Evolutionary conservation across 2,113 vertebrate genomes (phyloP), one percentile per base, ranked within the genome.

Genomic region (Scolopax mira): DNA sequence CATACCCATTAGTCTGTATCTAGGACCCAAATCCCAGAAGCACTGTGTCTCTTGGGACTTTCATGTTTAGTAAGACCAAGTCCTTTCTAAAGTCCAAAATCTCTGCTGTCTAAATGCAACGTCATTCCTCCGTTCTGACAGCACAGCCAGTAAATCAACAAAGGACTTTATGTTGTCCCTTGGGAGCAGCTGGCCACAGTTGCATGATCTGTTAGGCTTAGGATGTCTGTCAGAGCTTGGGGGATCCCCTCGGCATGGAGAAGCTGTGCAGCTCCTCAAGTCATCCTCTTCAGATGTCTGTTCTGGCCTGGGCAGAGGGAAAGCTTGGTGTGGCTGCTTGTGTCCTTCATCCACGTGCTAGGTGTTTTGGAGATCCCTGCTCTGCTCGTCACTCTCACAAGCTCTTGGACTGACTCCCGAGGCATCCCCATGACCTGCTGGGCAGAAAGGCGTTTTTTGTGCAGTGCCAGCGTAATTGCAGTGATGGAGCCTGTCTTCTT

Each of bases 331-430:
- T 57, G 19, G 24, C 54, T 3, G 0, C 57, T 72, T 12, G 8
- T 10, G 18, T 49, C 4, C 4, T 65, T 49, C 30, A 30, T 75
- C 54, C 5, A 1, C 1, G 0, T 54, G 12, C 13, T 39, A 21
- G 4, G 4, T 83, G 18, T 55, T 83, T 44, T 64, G 61, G 46
- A 37, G 25, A 33, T 66, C 6, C 3, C 13, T 58, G 18, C 13
- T 58, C 35, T 58, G 46, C 30, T 51, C 35, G 12, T 57, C 33
- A 6, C 18, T 48, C 8, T 89, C 35, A 0, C 5, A 35, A 70
- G 78, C 30, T 13, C 17, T 18, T 77, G 37, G 12, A 24, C 4
- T 2, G 33, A 30, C 35, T 91, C 79, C 55, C 70, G 49, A 33
- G 62, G 28, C 3, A 5, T 65, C 9, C 73, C 30, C 67, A 4